phyloP scores from a whole-genome alignment of 2,113 vertebrate species.

The Oryctolagus cuniculus region mOryCun1.1 NC_091432.1:207521501-207522000 shows the following conservation, averaged over 20 bases:
- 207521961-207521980: slow-evolving; percentile 4
- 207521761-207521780: too few relatives aligned
- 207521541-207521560: not conserved
- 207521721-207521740: not conserved
- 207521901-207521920: not conserved
- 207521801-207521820: too few relatives aligned
- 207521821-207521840: too few relatives aligned
- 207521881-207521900: not conserved
- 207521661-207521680: not conserved
- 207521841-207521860: not conserved
- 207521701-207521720: not conserved
- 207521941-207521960: not conserved
- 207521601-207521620: not conserved
- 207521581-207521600: not conserved
- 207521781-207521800: too few relatives aligned
- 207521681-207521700: not conserved
- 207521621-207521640: not conserved
- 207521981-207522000: not conserved
- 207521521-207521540: slow-evolving; percentile 45
- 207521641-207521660: not conserved
- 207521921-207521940: not conserved
- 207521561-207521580: not conserved
- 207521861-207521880: not conserved
- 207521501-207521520: not conserved
- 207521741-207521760: too few relatives aligned